These are phyloP conservation scores for Salarias fasciatus DNA, from an alignment of 2,797 vertebrate species.

Conservation along the genomic window DNA sequence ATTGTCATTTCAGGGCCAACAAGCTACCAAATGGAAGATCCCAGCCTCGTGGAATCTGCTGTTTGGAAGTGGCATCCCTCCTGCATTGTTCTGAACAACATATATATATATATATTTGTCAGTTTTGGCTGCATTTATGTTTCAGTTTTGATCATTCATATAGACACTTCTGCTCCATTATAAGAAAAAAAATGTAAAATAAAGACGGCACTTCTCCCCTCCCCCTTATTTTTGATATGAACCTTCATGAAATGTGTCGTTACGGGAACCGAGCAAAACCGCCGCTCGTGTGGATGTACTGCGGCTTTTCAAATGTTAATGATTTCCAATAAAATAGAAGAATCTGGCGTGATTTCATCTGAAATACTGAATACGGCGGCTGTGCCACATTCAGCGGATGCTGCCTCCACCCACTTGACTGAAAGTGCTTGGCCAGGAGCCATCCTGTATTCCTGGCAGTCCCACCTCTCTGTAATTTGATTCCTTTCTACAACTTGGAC, in stretches of 20 bases:
- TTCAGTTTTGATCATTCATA: no score
- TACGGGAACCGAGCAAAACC: not conserved
- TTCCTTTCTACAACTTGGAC: conserved; percentile 39
- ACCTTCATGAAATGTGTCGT: not conserved
- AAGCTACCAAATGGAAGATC: conserved; percentile 87
- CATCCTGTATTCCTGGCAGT: conserved; percentile 67
- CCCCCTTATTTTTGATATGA: conserved; percentile 1
- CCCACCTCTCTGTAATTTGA: conserved; percentile 66
- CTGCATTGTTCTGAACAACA: conserved; percentile 90
- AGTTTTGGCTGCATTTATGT: no score
- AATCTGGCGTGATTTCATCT: conserved; percentile 22
- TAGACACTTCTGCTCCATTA: no score
- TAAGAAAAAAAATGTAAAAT: no score
- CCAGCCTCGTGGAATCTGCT: conserved; percentile 94
- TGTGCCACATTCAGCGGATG: conserved; percentile 8
- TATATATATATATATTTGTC: no score
- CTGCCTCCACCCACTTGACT: conserved; percentile 33
- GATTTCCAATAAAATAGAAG: conserved; percentile 40
- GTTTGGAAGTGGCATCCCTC: conserved; percentile 93
- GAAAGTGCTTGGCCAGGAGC: conserved; percentile 68
- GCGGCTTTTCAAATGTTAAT: conserved; percentile 1
- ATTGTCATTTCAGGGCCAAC: conserved; percentile 58
- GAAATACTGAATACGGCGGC: conserved; percentile 1
- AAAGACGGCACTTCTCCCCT: not conserved
- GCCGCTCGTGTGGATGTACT: not conserved